Base-by-base conservation (phyloP, 2,797 vertebrate genomes). In the Diceros bicornis region DNA sequence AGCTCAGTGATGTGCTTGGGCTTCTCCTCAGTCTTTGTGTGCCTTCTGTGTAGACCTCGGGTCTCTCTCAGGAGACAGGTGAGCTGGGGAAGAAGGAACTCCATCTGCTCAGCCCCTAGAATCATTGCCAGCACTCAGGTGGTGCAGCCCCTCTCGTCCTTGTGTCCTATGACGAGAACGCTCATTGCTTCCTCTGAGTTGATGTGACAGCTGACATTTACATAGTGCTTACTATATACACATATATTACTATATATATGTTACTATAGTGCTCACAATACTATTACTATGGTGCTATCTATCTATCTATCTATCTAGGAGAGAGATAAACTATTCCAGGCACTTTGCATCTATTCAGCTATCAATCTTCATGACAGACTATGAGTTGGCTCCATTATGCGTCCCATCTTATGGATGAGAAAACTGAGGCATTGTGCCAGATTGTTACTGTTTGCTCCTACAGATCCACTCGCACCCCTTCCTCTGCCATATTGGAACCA, bases 401-500 rank as follows among this genome's bases (percentile, higher is more conserved):
- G 29, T 78, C 79, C 57, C 37, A 79, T 64, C 50, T 52, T n/a
- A 79, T 23, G 47, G 34, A 34, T 62, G 72, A 47, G 68, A 66
- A 90, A 55, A 90, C 2, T 0, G 17, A 69, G 71, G 27, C 44
- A 52, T 21, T 23, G 37, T 23, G 55, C 32, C 17, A 2, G 34
- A 23, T 11, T 4, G 11, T 6, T n/a, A 44, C 44, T 44, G 4
- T 37, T 21, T 37, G 62, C 27, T 37, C 14, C 13, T 2, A 32
- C 29, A 57, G 72, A 27, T 44, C 44, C 34, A 34, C n/a, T 20
- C 10, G 1, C 7, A 5, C 18, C 0, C 0, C 16, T 29, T 1
- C 17, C 21, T 7, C 3, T 0, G 4, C 62, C 34, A 9, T 9
- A 32, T 57, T 29, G 84, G 27, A 83, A 9, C 34, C 64, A 34